Base-by-base conservation (phyloP, 2,888 invertebrate genomes). In the Dysmachus trigonus region DNA sequence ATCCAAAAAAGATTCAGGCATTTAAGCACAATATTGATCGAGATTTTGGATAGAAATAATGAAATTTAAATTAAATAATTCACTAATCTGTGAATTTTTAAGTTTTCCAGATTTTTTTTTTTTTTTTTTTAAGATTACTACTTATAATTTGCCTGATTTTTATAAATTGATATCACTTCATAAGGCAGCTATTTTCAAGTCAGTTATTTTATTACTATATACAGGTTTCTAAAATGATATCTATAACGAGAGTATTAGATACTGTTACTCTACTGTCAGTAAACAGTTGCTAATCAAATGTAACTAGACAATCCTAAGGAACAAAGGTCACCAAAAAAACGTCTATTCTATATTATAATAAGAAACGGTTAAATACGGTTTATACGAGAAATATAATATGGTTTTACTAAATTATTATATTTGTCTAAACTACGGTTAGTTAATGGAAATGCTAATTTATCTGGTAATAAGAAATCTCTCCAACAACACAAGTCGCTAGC, bases 271-370 rank as follows among this genome's bases (percentile, higher is more conserved):
- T 81, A 81, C 81, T 73, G 53, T 62, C 81, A 53, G 31, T 10
- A 81, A 81, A 81, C 79, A 79, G 27, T 79, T 79, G 33, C 51
- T 51, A 79, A 79, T 15, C 53, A 53, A 53, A 35, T 76, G 33
- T 81, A 81, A 53, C 31, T 81, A 53, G 31, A 81, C 30, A 81
- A 81, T 81, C 77, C 77, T 77, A 77, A 77, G 30, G 47, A 77
- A 47, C 27, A 77, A 76, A 76, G 33, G 33, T 76, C 33, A 38
- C 35, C 76, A 74, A 62, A 74, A 62, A 35, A 81, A 81, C 81
- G 51, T 41, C 81, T 81, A 81, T 81, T 81, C 81, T 81, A 81
- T 81, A 81, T n/a, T n/a, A n/a, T n/a, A n/a, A n/a, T 81, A 53
- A 53, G 81, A 33, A 81, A 81, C 81, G 81, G 31, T 81, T 81